A percentile compares a stretch with the other conserved stretches of the same genome.
Evolutionary conservation across 2,888 invertebrate genomes (phyloP).

Genomic region (Crocallis elinguaria): DNA sequence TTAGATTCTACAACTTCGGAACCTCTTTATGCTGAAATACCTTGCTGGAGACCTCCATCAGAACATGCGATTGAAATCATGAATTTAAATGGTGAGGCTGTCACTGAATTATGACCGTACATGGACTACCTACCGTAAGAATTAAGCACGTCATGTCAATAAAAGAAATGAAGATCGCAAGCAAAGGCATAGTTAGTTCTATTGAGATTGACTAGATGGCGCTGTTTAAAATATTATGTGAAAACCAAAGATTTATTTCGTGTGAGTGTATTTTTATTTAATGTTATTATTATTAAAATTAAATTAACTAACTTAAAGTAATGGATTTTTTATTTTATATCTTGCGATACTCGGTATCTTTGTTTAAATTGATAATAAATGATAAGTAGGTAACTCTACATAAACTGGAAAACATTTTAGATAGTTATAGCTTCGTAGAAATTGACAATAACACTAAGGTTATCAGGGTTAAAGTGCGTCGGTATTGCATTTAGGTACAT

Average conservation of each 20-base stretch:
- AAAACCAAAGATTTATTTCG: slow-evolving; percentile 44
- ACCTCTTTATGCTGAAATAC: slow-evolving; percentile 89
- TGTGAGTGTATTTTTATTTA: slow-evolving; percentile 37
- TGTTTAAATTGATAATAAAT: too few relatives aligned
- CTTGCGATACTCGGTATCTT: neutral
- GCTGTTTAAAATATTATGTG: slow-evolving; percentile 36
- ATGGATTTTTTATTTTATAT: neutral
- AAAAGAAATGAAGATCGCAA: neutral
- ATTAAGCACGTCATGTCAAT: too few relatives aligned
- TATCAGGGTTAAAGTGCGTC: too few relatives aligned
- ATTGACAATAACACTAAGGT: too few relatives aligned
- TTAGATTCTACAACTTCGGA: slow-evolving; percentile 77
- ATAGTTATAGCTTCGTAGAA: too few relatives aligned
- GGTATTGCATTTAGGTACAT: too few relatives aligned
- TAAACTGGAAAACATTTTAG: too few relatives aligned
- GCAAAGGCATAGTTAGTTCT: slow-evolving; percentile 32
- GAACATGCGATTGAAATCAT: slow-evolving; percentile 76
- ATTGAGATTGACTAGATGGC: slow-evolving; percentile 55
- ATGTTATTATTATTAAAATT: slow-evolving; percentile 30
- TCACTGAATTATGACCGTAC: slow-evolving; percentile 78
- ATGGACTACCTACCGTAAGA: too few relatives aligned
- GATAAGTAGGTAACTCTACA: too few relatives aligned
- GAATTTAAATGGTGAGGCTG: slow-evolving; percentile 76
- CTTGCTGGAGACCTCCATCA: slow-evolving; percentile 80
- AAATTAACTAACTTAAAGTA: slow-evolving; percentile 14